Evolutionary conservation across 92 coral and sea anemone genomes (phyloP), one percentile per base, ranked within the genome.

Genomic region (Epizoanthus scotinus): DNA sequence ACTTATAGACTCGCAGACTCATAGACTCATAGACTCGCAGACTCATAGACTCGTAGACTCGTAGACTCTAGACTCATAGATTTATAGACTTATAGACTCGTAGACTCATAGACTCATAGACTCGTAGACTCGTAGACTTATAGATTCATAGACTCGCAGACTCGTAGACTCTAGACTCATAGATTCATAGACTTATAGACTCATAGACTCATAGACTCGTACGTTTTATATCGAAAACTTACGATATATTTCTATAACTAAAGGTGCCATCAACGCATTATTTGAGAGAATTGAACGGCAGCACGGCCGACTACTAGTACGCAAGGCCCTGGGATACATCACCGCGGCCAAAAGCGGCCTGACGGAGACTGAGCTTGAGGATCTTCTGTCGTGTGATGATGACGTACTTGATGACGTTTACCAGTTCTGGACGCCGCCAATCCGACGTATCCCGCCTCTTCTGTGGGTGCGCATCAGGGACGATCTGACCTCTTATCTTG

Each of bases 271-370:
- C 15, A 82, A 89, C 65, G 89, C 92, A 8, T 73, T 89, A 71
- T 89, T 89, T 38, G 92, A 89, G 84, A 71, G 92, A 49, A 73
- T 89, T 31, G 92, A 89, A 61, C 84, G 72, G 22, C 92, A 86
- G 24, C 92, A 89, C 42, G 92, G 92, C 14, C 84, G 68, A 40
- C 20, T 86, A 2, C 77, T 89, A 70, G 92, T 89, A 44, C 68
- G 74, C 42, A 83, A 61, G 61, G 84, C 86, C n/a, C 87, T 89
- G 36, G 92, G 90, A n/a, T 89, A 89, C 82, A 79, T 89, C 29
- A 89, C 90, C 7, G 92, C 92, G n/a, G 89, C 92, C 28, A 89
- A 89, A 84, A 89, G 92, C 40, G 92, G 92, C 20, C 87, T 89
- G 42, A 89, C 92, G 58, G 90, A 75, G 27, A 86, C 90, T 38